Evolutionary conservation across 2,113 vertebrate genomes (phyloP), one percentile per base, ranked within the genome.

Genomic region (Sminthopsis crassicaudata): DNA sequence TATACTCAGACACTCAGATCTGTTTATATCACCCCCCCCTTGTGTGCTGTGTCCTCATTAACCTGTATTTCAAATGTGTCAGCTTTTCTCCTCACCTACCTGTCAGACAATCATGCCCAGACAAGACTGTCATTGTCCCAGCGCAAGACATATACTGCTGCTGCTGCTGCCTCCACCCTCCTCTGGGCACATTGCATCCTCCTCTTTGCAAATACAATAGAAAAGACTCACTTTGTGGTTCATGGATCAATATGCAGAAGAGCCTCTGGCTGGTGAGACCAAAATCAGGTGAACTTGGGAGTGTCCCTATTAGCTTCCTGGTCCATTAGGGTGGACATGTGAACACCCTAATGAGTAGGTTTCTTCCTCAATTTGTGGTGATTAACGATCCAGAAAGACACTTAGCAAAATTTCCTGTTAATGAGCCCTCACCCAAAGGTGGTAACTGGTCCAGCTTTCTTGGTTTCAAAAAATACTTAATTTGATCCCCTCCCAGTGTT

Each of bases 351-450:
- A 9, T 2, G n/a, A 92, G 91, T 0, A 84, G 46, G 67, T 26
- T 91, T 2, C 36, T 57, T 92, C 94, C 53, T 67, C 50, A 42
- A 76, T 94, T 91, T 60, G 36, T 92, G 24, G n/a, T 51, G 27
- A 91, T 90, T 53, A 94, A 53, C 50, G 60, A 67, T 53, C 30
- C 91, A 94, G 26, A 51, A 60, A 67, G 90, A 67, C n/a, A 46
- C 42, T 42, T 30, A 55, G 36, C 90, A 89, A 57, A 8, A 42
- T 92, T 89, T 46, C n/a, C 36, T 0, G 11, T 26, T n/a, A 11
- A 4, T 16, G 42, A 25, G 53, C 22, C 22, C 23, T 90, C 91
- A 93, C 19, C 51, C 51, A 90, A 11, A 90, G 30, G 9, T 88
- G 23, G 42, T 60, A 53, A 88, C 0, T 88, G 54, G 26, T 55